A percentile compares a stretch with the other conserved stretches of the same genome.
phyloP scores from a whole-genome alignment of 2,797 vertebrate species.

The Eupleurogrammus muticus region DNA sequence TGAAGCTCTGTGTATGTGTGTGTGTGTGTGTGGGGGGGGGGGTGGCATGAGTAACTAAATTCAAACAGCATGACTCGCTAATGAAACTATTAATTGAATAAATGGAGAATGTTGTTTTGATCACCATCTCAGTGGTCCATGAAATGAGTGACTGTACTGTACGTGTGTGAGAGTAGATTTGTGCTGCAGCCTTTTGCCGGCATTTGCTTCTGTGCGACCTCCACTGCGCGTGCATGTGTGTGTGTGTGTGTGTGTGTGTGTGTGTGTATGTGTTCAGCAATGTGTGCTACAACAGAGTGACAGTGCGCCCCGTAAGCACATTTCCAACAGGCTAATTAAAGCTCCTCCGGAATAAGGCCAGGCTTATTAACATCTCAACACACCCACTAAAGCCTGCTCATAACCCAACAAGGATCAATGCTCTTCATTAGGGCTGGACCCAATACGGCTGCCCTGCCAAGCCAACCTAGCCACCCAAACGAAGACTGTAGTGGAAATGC shows the following conservation, averaged over 20 bases:
- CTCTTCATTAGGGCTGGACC: constrained; percentile 78
- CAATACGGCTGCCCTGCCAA: constrained; percentile 70
- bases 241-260: constrained; percentile 27
- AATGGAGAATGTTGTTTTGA: constrained; percentile 75
- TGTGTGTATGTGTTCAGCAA: constrained; percentile 44
- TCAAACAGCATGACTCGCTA: constrained; percentile 64
- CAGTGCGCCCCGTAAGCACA: constrained; percentile 84
- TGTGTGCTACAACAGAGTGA: constrained; percentile 76
- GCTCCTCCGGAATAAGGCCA: constrained; percentile 80
- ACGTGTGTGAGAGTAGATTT: constrained; percentile 5
- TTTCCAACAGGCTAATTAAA: constrained; percentile 87
- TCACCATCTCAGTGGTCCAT: constrained; percentile 74
- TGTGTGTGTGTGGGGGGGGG: neutral
- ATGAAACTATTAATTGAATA: constrained; percentile 81
- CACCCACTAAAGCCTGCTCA: constrained; percentile 78
- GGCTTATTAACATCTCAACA: constrained; percentile 83
- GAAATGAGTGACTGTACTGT: constrained; percentile 73
- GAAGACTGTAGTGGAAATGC: constrained; percentile 54
- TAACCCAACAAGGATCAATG: constrained; percentile 84
- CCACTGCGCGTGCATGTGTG: constrained; percentile 43
- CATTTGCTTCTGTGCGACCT: constrained; percentile 29
- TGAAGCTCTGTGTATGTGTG: constrained; percentile 33
- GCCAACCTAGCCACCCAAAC: constrained; percentile 52
- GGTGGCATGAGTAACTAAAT: constrained; percentile 49
- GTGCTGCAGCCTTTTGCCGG: constrained; percentile 46